phyloP scores from a whole-genome alignment of 1,140 invertebrate genomes.

The Zaprionus lachaisei region DNA sequence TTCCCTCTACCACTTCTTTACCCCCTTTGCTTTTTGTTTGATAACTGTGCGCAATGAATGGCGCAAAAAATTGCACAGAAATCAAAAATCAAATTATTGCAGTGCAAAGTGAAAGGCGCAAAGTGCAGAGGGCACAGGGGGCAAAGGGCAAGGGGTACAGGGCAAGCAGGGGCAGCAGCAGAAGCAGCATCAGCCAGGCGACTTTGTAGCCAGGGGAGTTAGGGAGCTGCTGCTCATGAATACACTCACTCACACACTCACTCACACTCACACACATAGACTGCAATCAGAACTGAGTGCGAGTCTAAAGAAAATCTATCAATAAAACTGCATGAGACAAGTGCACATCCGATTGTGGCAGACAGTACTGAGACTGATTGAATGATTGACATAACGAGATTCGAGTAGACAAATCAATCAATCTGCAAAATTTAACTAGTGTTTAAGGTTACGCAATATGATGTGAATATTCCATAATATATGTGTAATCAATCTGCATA shows the following conservation, averaged over 20 bases:
- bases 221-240: not conserved
- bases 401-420: no score
- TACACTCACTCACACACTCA: not conserved
- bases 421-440: no score
- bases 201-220: not conserved
- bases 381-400: not conserved
- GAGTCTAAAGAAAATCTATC: not conserved
- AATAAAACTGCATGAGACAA: not conserved
- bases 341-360: constrained; percentile 6
- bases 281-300: constrained; percentile 4
- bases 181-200: not conserved
- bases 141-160: not conserved
- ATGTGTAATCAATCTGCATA: no score
- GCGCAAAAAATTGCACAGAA: constrained; percentile 22
- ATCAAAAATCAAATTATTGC: constrained; percentile 69
- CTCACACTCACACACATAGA: not conserved
- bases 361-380: not conserved
- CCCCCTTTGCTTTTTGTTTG: constrained; percentile 2
- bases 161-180: not conserved
- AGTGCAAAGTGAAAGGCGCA: constrained; percentile 41
- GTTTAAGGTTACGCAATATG: no score
- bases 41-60: constrained; percentile 18
- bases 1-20: not conserved
- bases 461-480: no score
- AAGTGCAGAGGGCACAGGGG: not conserved